Percentiles rank a stretch among this genome's conserved stretches.
Evolutionary conservation across 1,140 invertebrate genomes (phyloP).

Genomic region (Whitmania pigra): DNA sequence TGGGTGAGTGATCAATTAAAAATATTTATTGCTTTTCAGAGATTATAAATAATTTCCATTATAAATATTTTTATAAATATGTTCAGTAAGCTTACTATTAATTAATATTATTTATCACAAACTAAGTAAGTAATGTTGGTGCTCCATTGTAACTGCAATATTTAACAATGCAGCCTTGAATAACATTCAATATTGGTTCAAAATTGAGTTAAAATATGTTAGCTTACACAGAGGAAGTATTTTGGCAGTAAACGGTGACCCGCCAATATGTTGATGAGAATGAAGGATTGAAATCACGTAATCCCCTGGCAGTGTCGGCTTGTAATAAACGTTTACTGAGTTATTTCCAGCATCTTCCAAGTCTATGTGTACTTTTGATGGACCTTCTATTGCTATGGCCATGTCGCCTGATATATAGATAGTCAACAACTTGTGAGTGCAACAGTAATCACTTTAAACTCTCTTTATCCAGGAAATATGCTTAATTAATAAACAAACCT

Average conservation of each 20-base stretch:
- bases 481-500: too few species aligned
- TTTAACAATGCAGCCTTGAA: neutral
- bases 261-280: constrained; percentile 80
- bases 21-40: neutral
- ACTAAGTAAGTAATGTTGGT: too few species aligned
- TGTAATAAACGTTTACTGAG: constrained; percentile 27
- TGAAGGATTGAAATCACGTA: constrained; percentile 86
- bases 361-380: constrained; percentile 81
- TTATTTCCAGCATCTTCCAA: constrained; percentile 77
- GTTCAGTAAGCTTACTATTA: too few species aligned
- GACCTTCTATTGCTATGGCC: constrained; percentile 80
- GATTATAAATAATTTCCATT: too few species aligned
- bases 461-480: too few species aligned
- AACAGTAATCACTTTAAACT: too few species aligned
- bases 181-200: neutral
- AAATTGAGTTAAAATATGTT: constrained; percentile 43
- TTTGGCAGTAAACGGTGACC: constrained; percentile 77
- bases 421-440: too few species aligned
- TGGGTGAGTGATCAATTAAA: neutral
- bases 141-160: neutral
- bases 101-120: too few species aligned
- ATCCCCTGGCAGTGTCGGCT: constrained; percentile 65
- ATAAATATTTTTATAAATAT: too few species aligned
- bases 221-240: constrained; percentile 44
- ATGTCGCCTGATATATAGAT: constrained; percentile 60